phyloP scores from a whole-genome alignment of 2,888 invertebrate genomes.

The Leucophenga montana region DNA sequence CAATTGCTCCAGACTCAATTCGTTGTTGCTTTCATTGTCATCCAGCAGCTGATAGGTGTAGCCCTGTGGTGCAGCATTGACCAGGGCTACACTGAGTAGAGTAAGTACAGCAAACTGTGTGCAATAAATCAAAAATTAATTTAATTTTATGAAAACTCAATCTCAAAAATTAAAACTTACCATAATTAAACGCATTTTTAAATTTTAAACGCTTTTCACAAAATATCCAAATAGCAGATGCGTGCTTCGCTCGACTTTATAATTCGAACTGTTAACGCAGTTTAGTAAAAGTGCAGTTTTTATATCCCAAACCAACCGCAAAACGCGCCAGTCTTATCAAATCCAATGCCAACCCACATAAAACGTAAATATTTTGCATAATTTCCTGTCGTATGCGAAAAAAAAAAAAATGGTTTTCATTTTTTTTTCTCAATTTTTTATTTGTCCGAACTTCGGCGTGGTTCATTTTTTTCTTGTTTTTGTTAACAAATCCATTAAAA shows the following conservation, averaged over 20 bases:
- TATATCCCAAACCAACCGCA: conserved; percentile 40
- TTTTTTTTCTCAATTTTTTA: not conserved
- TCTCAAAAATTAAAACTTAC: conserved; percentile 25
- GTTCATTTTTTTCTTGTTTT: not conserved
- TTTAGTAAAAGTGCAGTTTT: conserved; percentile 44
- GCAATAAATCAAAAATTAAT: not conserved
- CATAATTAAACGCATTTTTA: conserved; percentile 41
- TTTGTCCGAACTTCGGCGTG: not conserved
- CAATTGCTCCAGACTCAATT: conserved; percentile 20
- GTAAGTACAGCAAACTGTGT: conserved; percentile 27
- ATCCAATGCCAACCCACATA: conserved; percentile 5
- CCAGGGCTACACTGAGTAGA: conserved; percentile 27
- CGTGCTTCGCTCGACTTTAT: conserved; percentile 33
- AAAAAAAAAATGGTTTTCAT: conserved; percentile 6
- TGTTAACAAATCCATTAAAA: conserved; percentile 27
- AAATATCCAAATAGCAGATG: conserved; percentile 1
- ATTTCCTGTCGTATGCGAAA: conserved; percentile 21
- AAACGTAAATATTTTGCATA: conserved; percentile 26
- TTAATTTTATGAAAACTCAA: not conserved
- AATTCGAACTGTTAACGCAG: conserved; percentile 45
- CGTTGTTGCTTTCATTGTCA: conserved; percentile 16
- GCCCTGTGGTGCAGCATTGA: conserved; percentile 41
- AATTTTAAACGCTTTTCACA: not conserved
- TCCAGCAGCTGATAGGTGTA: conserved; percentile 39
- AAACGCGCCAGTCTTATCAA: not conserved